A percentile compares a stretch with the other conserved stretches of the same genome.
Conservation (phyloP, 2,888 invertebrate genomes). For the Eupsilia transversa region DNA sequence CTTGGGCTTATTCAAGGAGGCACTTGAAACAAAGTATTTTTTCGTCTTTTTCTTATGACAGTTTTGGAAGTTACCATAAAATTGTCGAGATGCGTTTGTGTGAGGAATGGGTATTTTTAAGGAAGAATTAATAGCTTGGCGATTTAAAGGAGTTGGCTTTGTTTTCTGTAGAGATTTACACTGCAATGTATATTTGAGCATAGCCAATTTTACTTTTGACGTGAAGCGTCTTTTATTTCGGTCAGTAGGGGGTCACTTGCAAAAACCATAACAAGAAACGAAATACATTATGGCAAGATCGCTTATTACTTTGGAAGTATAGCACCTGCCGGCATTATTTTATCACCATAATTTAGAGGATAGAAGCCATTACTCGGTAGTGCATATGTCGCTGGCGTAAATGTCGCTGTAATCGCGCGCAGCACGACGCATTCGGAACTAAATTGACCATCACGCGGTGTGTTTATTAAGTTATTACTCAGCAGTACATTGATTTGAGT, state of each 20-base stretch:
- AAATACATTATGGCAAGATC: not conserved
- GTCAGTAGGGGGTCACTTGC: not conserved
- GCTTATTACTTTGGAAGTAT: not conserved
- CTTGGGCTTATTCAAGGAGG: slow-evolving; percentile 47
- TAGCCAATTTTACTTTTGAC: not conserved
- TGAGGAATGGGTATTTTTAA: slow-evolving; percentile 42
- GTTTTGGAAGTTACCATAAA: slow-evolving; percentile 51
- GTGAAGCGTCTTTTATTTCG: not conserved
- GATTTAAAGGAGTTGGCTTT: slow-evolving; percentile 16
- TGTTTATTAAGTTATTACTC: not conserved
- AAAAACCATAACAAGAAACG: not conserved
- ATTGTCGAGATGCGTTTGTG: slow-evolving; percentile 42
- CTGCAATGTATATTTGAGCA: slow-evolving; percentile 1
- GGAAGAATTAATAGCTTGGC: slow-evolving; percentile 28
- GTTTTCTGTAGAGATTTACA: not conserved
- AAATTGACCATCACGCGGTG: not conserved
- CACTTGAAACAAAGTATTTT: slow-evolving; percentile 51
- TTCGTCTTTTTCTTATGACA: slow-evolving; percentile 45
- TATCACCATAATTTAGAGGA: not conserved
- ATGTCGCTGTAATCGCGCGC: not conserved
- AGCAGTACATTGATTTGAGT: not conserved
- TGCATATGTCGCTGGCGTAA: not conserved
- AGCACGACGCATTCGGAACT: not conserved
- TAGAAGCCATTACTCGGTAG: not conserved
- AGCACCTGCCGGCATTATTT: not conserved